Conservation (phyloP, 1,140 invertebrate genomes). For the Maniola jurtina region DNA sequence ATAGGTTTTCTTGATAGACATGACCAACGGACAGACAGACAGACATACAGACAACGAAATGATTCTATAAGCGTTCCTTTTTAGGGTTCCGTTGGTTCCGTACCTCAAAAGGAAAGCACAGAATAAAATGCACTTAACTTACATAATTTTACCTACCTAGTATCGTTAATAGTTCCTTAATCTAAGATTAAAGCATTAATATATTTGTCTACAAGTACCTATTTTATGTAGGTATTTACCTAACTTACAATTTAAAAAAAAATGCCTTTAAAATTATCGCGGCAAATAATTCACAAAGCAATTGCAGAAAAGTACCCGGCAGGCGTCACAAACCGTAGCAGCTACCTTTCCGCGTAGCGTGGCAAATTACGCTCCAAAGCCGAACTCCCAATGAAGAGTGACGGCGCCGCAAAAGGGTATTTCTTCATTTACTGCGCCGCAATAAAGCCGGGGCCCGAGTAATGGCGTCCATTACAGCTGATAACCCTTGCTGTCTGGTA, state of each 20-base stretch:
- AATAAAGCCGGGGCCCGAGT: conserved; percentile 24
- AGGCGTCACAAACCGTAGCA: background rate
- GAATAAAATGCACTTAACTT: no score
- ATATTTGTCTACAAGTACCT: no score
- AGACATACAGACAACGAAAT: no score
- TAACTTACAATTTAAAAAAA: background rate
- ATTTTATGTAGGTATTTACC: no score
- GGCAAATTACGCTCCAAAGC: conserved; percentile 11
- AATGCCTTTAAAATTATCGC: conserved; percentile 2
- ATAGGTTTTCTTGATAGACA: no score
- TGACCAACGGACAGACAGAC: no score
- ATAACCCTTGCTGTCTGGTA: conserved; percentile 25
- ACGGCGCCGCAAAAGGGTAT: conserved; percentile 27
- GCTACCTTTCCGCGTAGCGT: conserved; percentile 6
- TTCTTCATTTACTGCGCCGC: conserved; percentile 27
- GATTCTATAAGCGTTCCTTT: no score
- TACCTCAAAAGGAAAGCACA: no score
- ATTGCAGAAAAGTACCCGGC: background rate
- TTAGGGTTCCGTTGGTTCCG: no score
- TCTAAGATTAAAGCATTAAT: no score
- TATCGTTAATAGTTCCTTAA: no score
- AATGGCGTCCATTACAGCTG: conserved; percentile 27
- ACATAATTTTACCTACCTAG: no score
- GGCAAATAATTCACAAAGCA: background rate
- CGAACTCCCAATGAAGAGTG: conserved; percentile 22